Evolutionary conservation across 2,888 invertebrate genomes (phyloP).

Genomic region (Leptinotarsa peninsularis): DNA sequence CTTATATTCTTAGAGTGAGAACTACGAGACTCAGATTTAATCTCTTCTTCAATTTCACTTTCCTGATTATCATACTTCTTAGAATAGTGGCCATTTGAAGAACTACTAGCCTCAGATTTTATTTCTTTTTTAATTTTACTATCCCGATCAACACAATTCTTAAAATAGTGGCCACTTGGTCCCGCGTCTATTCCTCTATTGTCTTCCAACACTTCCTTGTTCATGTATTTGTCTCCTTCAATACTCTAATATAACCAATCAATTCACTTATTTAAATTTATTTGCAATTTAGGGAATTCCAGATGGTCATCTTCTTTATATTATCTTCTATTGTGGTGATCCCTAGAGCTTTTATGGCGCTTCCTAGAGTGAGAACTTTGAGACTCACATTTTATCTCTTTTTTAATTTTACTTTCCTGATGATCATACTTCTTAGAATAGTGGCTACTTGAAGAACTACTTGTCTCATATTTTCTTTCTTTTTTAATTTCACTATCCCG

Average conservation of each 20-base stretch:
- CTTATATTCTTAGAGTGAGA: not conserved
- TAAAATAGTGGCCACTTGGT: no score
- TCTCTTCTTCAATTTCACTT: not conserved
- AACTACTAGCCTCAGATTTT: conserved; percentile 26
- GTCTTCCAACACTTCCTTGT: conserved; percentile 69
- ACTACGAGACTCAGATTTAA: not conserved
- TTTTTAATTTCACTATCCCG: no score
- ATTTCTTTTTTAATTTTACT: conserved; percentile 39
- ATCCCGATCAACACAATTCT: not conserved
- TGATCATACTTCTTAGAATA: no score
- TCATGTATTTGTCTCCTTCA: conserved; percentile 58
- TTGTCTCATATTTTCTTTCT: no score
- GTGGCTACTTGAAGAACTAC: no score
- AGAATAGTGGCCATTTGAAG: conserved; percentile 26
- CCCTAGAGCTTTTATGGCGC: no score
- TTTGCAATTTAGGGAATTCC: no score
- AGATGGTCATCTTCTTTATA: not conserved
- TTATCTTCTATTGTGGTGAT: not conserved
- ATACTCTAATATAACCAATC: no score
- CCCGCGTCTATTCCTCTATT: conserved; percentile 63
- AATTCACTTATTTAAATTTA: no score
- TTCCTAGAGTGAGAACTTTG: not conserved
- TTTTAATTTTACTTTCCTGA: not conserved
- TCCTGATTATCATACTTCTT: not conserved
- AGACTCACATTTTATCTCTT: not conserved